Base-by-base conservation (phyloP, 2,888 invertebrate species). In the Morinoia aosen region DNA sequence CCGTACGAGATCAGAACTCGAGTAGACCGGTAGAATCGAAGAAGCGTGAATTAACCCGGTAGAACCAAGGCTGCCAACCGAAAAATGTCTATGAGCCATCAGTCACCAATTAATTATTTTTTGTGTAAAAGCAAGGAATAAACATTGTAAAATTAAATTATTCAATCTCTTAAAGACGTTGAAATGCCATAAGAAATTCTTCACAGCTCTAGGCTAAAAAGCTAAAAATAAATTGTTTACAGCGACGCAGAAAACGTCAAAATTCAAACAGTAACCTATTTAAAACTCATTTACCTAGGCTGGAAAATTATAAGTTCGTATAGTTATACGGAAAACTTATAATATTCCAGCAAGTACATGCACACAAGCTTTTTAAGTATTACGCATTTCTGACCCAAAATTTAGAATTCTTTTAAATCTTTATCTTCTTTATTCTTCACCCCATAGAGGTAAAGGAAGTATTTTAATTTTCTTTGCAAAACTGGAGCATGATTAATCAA, bases 41-140 rank as follows among this genome's bases (percentile, higher is more conserved):
- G 90, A 90, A 90, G 90, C 40, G 90, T 90, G 90, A 90, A 90
- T 90, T 90, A 90, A 90, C 90, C 90, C 90, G 90, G 90, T 90
- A 90, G 48, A 90, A 39, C 48, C 90, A 90, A 14, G 90, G 48
- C 16, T 90, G 39, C 90, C 90, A 90, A 90, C 90, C 19, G 11
- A 76, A 76, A 76, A 25, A 76, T 25, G 25, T 33, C 25, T 76
- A 1, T 1, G 0, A 76, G 25, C 76, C 3, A 76, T 16, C 8
- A 1, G 25, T 5, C 48, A 48, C 48, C 48, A 4, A 76, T 25
- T 10, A 19, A 16, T 76, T 76, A 33, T 25, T 7, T 76, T 76
- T 76, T 25, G 25, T 25, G 25, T 33, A 2, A 2, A 76, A 76
- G 3, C 10, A 25, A 19, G 25, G 2, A 25, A 33, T 0, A 76